Evolutionary conservation across 1,140 invertebrate genomes (phyloP).

Genomic region (Bombus superbus): DNA sequence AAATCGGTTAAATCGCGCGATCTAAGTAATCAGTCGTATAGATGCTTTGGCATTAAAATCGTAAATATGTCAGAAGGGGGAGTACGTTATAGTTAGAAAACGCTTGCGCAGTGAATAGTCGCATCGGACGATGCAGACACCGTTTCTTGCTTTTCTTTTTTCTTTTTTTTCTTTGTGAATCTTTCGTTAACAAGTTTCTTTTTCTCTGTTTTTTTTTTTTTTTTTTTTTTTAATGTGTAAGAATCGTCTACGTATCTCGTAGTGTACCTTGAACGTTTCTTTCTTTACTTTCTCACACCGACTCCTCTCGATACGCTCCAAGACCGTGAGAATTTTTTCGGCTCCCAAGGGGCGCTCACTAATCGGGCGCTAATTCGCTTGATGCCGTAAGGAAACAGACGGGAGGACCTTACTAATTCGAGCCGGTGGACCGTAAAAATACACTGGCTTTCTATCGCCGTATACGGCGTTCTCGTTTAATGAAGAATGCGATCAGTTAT

Average conservation of each 20-base stretch:
- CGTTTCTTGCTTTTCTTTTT: background rate
- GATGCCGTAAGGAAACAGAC: slow-evolving; percentile 42
- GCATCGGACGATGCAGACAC: background rate
- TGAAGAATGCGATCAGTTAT: background rate
- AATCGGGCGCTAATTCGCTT: slow-evolving; percentile 51
- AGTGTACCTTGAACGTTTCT: background rate
- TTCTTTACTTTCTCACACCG: slow-evolving; percentile 57
- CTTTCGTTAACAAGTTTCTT: background rate
- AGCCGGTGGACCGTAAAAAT: slow-evolving; percentile 11
- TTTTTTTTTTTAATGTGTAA: background rate
- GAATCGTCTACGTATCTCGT: background rate
- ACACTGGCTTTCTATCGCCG: background rate
- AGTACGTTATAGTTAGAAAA: no score
- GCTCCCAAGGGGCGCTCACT: slow-evolving; percentile 22
- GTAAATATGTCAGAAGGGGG: no score
- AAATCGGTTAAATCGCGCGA: no score
- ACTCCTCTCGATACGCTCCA: background rate
- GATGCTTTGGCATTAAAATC: no score
- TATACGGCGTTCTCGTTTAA: slow-evolving; percentile 23
- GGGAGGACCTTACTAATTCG: slow-evolving; percentile 30
- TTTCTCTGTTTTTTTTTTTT: background rate
- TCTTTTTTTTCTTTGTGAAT: background rate
- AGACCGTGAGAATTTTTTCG: slow-evolving; percentile 49
- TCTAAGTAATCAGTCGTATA: no score
- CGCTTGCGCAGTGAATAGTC: background rate